These are phyloP conservation scores for Girardinichthys multiradiatus DNA, from an alignment of 2,113 vertebrate genomes.

Conservation along the genomic window DNA sequence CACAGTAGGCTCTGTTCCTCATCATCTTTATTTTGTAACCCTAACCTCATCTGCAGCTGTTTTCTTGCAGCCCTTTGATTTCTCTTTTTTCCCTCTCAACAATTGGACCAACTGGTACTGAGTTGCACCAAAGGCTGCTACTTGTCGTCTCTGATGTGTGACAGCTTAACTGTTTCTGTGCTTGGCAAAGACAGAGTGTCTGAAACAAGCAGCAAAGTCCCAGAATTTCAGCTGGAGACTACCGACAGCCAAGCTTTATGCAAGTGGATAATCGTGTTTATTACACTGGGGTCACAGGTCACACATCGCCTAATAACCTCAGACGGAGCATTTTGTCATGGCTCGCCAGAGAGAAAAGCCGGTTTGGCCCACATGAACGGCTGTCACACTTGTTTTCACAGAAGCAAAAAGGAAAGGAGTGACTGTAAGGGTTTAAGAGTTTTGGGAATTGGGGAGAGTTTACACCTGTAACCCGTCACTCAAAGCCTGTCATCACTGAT, in stretches of 20 bases:
- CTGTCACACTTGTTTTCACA: conserved; percentile 57
- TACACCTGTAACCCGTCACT: conserved; percentile 84
- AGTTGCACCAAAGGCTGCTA: conserved; percentile 60
- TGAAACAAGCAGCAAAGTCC: conserved; percentile 76
- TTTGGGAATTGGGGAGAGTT: conserved; percentile 41
- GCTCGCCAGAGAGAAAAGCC: conserved; percentile 59
- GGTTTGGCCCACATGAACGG: conserved; percentile 31
- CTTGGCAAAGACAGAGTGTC: conserved; percentile 55
- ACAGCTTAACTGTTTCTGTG: conserved; percentile 81
- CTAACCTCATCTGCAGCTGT: conserved; percentile 78
- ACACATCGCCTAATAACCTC: conserved; percentile 67
- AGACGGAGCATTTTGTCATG: conserved; percentile 36
- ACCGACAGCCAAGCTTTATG: conserved; percentile 70
- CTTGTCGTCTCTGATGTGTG: conserved; percentile 73
- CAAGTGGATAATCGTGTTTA: conserved; percentile 74
- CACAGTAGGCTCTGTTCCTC: conserved; percentile 76
- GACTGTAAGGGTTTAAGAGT: conserved; percentile 41
- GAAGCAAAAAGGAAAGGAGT: conserved; percentile 40
- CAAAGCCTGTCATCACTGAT: conserved; percentile 76
- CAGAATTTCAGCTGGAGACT: conserved; percentile 69
- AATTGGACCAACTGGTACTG: conserved; percentile 72
- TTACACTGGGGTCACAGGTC: conserved; percentile 75
- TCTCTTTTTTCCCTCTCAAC: conserved; percentile 58
- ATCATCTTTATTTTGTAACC: conserved; percentile 73
- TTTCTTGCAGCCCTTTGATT: conserved; percentile 72